Conservation (phyloP, 1,140 invertebrate genomes). For the Philaenus spumarius region DNA sequence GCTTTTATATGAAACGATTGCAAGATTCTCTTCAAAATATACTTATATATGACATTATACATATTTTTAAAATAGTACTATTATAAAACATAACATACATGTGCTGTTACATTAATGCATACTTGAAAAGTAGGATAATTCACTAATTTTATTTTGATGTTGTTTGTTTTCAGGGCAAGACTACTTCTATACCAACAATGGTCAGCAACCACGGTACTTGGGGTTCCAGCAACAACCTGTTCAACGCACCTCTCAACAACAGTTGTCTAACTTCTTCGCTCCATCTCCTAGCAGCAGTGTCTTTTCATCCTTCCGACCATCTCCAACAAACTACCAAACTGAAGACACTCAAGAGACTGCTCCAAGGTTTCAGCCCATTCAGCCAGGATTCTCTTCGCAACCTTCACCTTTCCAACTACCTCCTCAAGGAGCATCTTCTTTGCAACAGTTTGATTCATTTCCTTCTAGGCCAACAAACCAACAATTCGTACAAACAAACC, state of each 20-base stretch:
- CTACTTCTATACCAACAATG: constrained; percentile 22
- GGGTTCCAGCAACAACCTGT: constrained; percentile 20
- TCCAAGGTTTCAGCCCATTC: constrained; percentile 2
- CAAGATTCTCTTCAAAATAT: too few relatives aligned
- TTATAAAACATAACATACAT: too few relatives aligned
- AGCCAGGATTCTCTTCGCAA: constrained; percentile 7
- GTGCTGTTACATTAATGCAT: too few relatives aligned
- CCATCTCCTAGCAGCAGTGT: constrained; percentile 12
- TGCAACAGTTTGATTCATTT: constrained; percentile 2
- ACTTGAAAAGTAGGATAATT: too few relatives aligned
- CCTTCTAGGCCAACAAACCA: background rate
- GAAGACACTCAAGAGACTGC: background rate
- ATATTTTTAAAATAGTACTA: too few relatives aligned
- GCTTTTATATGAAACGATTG: too few relatives aligned
- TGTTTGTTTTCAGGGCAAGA: constrained; percentile 28
- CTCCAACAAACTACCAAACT: constrained; percentile 3
- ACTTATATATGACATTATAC: too few relatives aligned
- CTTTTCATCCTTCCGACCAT: constrained; percentile 21
- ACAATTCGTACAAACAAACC: constrained; percentile 25
- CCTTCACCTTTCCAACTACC: constrained; percentile 8
- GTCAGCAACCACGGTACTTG: constrained; percentile 19
- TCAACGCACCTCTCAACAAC: constrained; percentile 11
- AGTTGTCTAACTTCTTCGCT: constrained; percentile 23
- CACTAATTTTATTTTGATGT: too few relatives aligned
- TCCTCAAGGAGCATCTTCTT: background rate